Conservation (phyloP, 2,797 vertebrate species). For the Enteromius afrohamiltoni region DNA sequence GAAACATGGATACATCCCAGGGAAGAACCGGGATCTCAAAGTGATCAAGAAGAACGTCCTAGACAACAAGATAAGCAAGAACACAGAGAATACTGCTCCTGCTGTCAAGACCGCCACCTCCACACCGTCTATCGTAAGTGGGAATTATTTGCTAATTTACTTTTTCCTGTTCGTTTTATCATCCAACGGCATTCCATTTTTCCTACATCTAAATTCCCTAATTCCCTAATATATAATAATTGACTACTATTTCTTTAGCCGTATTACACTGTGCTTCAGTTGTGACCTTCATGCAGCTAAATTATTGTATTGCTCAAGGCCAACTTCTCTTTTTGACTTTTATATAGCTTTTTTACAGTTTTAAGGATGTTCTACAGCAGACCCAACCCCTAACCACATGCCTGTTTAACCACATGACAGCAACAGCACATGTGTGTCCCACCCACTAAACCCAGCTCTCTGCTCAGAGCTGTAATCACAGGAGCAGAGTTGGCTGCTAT, state of each 20-base stretch:
- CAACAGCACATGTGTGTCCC: conserved; percentile 39
- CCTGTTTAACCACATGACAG: conserved; percentile 68
- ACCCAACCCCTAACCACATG: conserved; percentile 54
- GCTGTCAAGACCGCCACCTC: conserved; percentile 81
- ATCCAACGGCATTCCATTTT: background rate
- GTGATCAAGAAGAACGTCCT: conserved; percentile 95
- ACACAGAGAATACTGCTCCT: conserved; percentile 80
- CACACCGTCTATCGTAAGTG: conserved; percentile 80
- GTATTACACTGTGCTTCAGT: background rate
- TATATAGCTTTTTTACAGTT: conserved; percentile 12
- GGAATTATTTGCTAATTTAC: background rate
- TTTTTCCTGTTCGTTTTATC: background rate
- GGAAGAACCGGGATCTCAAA: conserved; percentile 92
- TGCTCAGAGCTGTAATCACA: conserved; percentile 71
- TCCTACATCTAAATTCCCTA: background rate
- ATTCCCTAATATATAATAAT: background rate
- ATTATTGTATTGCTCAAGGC: background rate
- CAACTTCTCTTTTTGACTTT: conserved; percentile 14
- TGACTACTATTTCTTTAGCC: background rate
- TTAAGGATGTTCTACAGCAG: conserved; percentile 60
- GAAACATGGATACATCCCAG: conserved; percentile 90
- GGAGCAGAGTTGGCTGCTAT: conserved; percentile 38
- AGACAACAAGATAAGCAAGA: conserved; percentile 90
- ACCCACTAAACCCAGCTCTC: conserved; percentile 63
- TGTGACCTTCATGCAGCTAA: background rate